A percentile compares a stretch with the other conserved stretches of the same genome.
Evolutionary conservation across 2,888 invertebrate genomes (phyloP).

Genomic region (Plutella xylostella): DNA sequence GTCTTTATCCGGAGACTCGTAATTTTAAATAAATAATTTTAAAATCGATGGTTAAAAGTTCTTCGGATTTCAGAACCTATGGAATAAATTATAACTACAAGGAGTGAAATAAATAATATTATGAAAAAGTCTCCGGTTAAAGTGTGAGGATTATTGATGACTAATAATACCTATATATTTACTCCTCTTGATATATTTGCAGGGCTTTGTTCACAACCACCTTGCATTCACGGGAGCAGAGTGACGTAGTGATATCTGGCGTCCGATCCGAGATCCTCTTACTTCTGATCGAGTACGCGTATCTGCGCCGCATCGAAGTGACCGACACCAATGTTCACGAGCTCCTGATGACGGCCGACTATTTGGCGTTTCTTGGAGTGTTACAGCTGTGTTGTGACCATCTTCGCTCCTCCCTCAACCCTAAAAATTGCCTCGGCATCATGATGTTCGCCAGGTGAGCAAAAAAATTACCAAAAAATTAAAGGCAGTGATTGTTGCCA

Average conservation of each 20-base stretch:
- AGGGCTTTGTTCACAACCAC: conserved; percentile 88
- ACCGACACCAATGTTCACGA: conserved; percentile 83
- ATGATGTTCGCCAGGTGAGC: conserved; percentile 81
- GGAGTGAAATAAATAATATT: no score
- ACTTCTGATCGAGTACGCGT: conserved; percentile 85
- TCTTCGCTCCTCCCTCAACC: conserved; percentile 74
- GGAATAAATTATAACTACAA: no score
- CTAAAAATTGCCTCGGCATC: conserved; percentile 87
- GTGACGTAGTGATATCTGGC: conserved; percentile 80
- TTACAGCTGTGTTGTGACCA: conserved; percentile 85
- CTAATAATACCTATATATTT: no score
- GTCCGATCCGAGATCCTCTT: conserved; percentile 83
- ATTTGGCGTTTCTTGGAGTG: conserved; percentile 86
- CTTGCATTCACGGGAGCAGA: conserved; percentile 75
- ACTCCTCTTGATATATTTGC: conserved; percentile 12
- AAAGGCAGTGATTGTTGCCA: no score
- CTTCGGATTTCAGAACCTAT: no score
- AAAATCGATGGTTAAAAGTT: no score
- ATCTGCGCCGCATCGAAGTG: conserved; percentile 82
- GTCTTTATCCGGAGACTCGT: no score
- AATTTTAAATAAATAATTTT: no score
- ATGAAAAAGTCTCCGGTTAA: no score
- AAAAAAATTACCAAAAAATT: no score
- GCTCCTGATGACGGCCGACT: conserved; percentile 87
- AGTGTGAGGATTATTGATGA: no score